phyloP scores from a whole-genome alignment of 2,113 vertebrate genomes.

The Xenopus laevis region DNA sequence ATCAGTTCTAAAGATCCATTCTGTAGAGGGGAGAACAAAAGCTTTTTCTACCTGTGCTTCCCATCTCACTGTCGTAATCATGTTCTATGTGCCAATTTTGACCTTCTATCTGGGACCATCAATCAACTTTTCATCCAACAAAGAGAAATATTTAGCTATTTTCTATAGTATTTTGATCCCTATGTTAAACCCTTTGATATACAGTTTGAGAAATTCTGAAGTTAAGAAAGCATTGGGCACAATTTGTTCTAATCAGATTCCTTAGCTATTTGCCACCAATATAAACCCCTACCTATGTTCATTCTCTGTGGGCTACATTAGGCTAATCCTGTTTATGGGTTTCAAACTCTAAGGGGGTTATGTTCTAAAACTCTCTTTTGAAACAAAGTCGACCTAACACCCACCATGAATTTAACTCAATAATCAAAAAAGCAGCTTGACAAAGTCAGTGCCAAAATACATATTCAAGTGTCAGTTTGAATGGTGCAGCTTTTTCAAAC shows the following conservation, averaged over 20 bases:
- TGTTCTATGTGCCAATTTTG: constrained; percentile 5
- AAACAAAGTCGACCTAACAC: too few species aligned
- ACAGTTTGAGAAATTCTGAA: constrained; percentile 8
- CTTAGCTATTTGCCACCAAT: too few species aligned
- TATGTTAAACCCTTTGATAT: constrained; percentile 15
- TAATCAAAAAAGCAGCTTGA: too few species aligned
- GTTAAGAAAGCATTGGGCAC: constrained; percentile 39
- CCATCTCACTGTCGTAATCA: not conserved
- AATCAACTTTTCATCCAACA: not conserved
- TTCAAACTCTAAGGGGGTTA: too few species aligned
- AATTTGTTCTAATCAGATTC: not conserved
- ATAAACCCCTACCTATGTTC: too few species aligned
- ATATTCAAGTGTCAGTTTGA: too few species aligned
- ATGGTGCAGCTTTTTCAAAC: too few species aligned
- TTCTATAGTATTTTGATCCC: constrained; percentile 1
- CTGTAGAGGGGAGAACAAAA: not conserved
- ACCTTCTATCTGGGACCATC: not conserved
- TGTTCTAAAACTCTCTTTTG: too few species aligned
- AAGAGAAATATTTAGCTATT: constrained; percentile 47
- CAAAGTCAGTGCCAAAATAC: too few species aligned
- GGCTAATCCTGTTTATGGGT: too few species aligned
- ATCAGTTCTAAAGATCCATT: constrained; percentile 6
- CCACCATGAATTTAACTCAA: too few species aligned
- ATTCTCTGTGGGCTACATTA: too few species aligned
- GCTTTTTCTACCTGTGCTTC: constrained; percentile 6